Conservation (phyloP, 2,797 vertebrate genomes). For the Helarctos malayanus region DNA sequence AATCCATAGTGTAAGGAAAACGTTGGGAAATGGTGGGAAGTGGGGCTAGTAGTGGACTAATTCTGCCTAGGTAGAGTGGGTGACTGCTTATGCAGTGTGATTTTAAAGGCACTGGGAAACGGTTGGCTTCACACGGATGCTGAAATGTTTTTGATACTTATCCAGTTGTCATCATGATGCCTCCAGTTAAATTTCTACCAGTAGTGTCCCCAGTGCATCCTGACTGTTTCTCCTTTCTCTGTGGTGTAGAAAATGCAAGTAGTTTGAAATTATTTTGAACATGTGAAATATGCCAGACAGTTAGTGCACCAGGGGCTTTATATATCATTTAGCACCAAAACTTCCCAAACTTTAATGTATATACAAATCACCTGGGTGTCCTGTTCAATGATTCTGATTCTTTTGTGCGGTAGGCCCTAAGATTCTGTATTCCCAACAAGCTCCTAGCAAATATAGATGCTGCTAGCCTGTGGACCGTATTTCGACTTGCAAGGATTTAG, state of each 20-base stretch:
- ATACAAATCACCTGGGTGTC: not conserved
- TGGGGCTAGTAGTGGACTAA: not conserved
- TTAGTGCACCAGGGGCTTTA: not conserved
- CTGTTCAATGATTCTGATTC: not conserved
- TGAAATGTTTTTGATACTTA: not conserved
- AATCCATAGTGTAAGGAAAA: not conserved
- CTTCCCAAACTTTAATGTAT: not conserved
- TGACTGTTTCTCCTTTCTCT: not conserved
- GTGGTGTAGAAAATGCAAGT: not conserved
- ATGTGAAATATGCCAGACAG: not conserved
- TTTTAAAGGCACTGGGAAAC: conserved; percentile 22
- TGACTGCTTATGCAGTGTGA: not conserved
- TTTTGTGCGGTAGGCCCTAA: not conserved
- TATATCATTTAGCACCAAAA: not conserved
- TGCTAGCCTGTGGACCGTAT: not conserved
- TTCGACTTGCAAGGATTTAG: not conserved
- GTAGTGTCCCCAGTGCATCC: not conserved
- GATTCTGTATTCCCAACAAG: not conserved
- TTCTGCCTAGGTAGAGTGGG: not conserved
- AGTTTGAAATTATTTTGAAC: conserved; percentile 31
- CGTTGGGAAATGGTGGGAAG: not conserved
- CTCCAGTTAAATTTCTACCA: not conserved
- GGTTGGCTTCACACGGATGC: not conserved
- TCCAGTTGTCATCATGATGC: not conserved
- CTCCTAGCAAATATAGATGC: not conserved